Base-by-base conservation (phyloP, 2,113 vertebrate genomes). In the Equus quagga region DNA sequence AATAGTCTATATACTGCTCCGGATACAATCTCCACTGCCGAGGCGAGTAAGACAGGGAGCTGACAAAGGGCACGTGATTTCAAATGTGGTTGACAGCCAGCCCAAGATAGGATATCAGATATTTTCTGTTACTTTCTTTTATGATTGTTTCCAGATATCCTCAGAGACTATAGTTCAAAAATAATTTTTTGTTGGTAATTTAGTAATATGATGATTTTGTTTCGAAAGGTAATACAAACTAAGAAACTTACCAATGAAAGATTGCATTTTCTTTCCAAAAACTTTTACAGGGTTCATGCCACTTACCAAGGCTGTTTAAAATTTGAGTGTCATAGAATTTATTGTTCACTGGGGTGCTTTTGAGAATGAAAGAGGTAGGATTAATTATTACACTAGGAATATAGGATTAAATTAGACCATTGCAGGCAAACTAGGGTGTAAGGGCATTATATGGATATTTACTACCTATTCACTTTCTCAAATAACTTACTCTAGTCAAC, bases 121-220 rank as follows among this genome's bases (percentile, higher is more conserved):
- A 24, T 76, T 78, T 92, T 86, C 41, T 93, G 4, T 92, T 49
- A 31, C 19, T 67, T 94, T 7, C 24, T 81, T 97, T 41, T 75
- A 21, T 84, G 26, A 72, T 31, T 70, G 28, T 84, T 93, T 58
- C 5, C 33, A 93, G 51, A 75, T 85, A 5, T 65, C 7, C 10
- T 36, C 17, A 44, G 24, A 88, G 7, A 95, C 92, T 82, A 46
- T 10, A 28, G 6, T 60, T 94, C 17, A 64, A 85, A 79, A 94
- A 33, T 78, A 62, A 17, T 44, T 51, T 85, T 51, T 54, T 89
- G 23, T 26, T 49, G 1, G 56, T 60, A 91, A 93, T 88, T 96
- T 84, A 75, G 11, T 76, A 80, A 36, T 60, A 41, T 23, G 64
- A 89, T 75, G 28, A 7, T 84, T 54, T 79, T 90, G 17, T 67